Base-by-base conservation (phyloP, 2,797 vertebrate species). In the Adelosebastes latens region DNA sequence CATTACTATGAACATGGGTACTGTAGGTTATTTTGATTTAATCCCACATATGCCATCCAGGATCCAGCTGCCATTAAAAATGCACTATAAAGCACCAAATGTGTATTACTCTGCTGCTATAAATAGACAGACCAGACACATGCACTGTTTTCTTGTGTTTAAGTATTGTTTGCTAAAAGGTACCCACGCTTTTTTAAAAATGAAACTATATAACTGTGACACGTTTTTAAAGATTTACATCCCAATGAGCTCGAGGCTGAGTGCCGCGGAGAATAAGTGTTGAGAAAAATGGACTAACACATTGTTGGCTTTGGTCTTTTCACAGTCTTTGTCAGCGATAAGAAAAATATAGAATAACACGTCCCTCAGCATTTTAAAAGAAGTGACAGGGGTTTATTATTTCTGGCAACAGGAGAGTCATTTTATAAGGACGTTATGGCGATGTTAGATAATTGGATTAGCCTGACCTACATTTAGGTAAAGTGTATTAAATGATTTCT, bases 401-500 rank as follows among this genome's bases (percentile, higher is more conserved):
- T 55, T 29, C 36, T 20, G 78, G 49, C 49, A 72, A 71, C 79
- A 59, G 67, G 60, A 46, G 78, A 84, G 59, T 84, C 20, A 74
- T 81, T 85, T 81, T 27, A 49, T 85, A 62, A 77, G 32, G 60
- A 75, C 63, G 76, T 80, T 86, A 63, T 75, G 59, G 63, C 22
- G 59, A 31, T 22, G 11, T 77, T 66, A 42, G 66, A 69, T 82
- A 72, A 85, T 75, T 83, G 80, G 86, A 91, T 90, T 73, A 85
- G 52, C 31, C 58, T 75, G 56, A 70, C 53, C 36, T 65, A 39
- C 76, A 65, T 77, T 71, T 53, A 80, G 56, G 60, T 75, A 67
- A 72, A 53, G 71, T 80, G 75, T 67, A 72, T 89, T 81, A 82
- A 87, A 80, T 83, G 73, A 80, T 86, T 79, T 79, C 25, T 81